phyloP scores from a whole-genome alignment of 2,797 vertebrate genomes.

The Esox masquinongy region DNA sequence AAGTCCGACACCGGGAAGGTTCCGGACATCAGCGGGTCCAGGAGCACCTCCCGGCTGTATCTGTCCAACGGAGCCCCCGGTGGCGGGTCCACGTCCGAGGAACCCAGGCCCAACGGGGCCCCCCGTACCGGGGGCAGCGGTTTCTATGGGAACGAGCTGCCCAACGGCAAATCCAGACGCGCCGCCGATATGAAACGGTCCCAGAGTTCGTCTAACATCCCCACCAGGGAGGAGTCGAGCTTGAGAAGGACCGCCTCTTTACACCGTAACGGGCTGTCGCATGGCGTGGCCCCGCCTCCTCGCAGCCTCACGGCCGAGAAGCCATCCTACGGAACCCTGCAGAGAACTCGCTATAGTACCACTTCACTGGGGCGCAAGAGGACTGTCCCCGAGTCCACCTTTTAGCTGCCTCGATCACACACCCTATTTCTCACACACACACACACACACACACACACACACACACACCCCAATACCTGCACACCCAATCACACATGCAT shows the following conservation, averaged over 20 bases:
- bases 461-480: neutral
- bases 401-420: constrained; percentile 66
- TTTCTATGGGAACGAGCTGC: constrained; percentile 50
- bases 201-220: constrained; percentile 84
- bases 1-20: constrained; percentile 52
- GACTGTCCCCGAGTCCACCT: constrained; percentile 87
- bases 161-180: constrained; percentile 61
- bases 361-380: constrained; percentile 79
- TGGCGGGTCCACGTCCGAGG: constrained; percentile 26
- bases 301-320: constrained; percentile 64
- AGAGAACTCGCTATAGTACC: constrained; percentile 77
- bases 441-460: neutral
- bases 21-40: constrained; percentile 42
- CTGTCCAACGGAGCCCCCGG: constrained; percentile 69
- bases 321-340: constrained; percentile 64
- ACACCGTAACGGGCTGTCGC: constrained; percentile 66
- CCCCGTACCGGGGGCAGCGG: constrained; percentile 24
- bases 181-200: constrained; percentile 76
- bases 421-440: constrained; percentile 19
- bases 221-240: constrained; percentile 67
- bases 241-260: constrained; percentile 76
- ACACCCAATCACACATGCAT: neutral
- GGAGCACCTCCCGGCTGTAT: constrained; percentile 54
- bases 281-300: constrained; percentile 31
- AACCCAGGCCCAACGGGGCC: constrained; percentile 47